These are phyloP conservation scores for Lacerta bilineata DNA, from an alignment of 2,797 vertebrate genomes.

Conservation along the genomic window DNA sequence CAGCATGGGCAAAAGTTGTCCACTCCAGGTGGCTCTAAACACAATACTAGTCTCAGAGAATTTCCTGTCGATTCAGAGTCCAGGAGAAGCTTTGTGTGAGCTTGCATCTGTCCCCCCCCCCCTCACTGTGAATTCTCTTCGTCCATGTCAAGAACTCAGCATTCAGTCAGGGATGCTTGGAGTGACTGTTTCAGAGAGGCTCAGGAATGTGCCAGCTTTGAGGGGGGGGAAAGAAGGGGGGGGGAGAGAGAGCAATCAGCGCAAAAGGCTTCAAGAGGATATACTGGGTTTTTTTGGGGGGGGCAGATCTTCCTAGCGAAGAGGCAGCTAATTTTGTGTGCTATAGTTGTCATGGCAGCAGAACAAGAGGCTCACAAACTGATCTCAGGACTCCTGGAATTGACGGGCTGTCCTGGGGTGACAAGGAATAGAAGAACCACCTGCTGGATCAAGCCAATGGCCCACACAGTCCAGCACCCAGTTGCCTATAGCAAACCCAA, in stretches of 20 bases:
- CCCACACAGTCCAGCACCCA: no score
- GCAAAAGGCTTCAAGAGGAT: neutral
- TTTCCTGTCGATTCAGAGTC: rapidly evolving
- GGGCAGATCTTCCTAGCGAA: neutral
- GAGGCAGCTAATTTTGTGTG: neutral
- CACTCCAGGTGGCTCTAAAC: neutral
- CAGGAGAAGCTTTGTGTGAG: neutral
- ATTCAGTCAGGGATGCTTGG: constrained; percentile 1
- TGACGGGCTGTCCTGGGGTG: neutral
- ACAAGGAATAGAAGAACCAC: neutral
- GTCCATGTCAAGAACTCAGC: neutral
- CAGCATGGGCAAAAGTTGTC: neutral
- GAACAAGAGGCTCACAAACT: neutral
- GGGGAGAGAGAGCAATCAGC: neutral
- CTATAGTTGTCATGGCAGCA: constrained; percentile 6
- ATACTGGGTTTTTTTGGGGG: neutral
- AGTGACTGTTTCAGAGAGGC: neutral
- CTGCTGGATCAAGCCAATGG: no score
- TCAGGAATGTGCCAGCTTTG: neutral
- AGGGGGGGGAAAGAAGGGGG: neutral
- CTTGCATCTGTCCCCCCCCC: constrained; percentile 8
- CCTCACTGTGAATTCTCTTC: neutral
- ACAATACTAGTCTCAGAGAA: neutral
- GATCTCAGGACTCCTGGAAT: neutral
- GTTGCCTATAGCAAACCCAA: no score